A percentile compares a stretch with the other conserved stretches of the same genome.
Evolutionary conservation across 2,113 vertebrate genomes (phyloP).

Genomic region (Myanophis thanlyinensis): DNA sequence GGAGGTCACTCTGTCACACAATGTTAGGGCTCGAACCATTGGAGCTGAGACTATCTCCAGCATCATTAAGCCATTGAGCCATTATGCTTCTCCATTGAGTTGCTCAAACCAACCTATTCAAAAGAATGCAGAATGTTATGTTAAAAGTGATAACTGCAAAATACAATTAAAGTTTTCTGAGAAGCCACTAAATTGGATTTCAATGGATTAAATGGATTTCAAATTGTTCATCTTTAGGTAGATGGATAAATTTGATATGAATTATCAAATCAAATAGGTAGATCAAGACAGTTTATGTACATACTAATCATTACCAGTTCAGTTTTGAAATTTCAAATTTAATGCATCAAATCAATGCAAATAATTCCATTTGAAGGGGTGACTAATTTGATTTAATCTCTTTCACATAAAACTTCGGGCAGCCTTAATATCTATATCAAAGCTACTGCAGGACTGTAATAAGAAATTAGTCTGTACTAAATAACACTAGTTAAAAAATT

Average conservation of each 20-base stretch:
- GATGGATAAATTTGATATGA: background rate
- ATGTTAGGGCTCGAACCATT: background rate
- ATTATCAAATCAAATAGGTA: background rate
- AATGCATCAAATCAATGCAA: background rate
- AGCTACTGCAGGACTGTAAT: background rate
- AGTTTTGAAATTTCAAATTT: background rate
- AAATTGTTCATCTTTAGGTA: background rate
- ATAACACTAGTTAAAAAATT: background rate
- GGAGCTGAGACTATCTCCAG: background rate
- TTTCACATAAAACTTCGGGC: background rate
- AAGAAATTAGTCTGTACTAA: background rate
- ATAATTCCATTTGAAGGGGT: background rate
- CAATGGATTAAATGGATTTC: background rate
- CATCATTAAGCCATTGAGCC: background rate
- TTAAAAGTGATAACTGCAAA: background rate
- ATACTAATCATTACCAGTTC: background rate
- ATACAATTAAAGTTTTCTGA: background rate
- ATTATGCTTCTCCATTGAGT: background rate
- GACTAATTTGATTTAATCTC: background rate
- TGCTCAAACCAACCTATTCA: background rate
- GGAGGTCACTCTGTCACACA: background rate
- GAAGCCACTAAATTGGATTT: background rate
- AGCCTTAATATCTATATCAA: background rate
- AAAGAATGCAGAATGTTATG: background rate
- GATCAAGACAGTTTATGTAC: background rate